Conservation (phyloP, 2,113 vertebrate species). For the Dolichotis patagonum region DNA sequence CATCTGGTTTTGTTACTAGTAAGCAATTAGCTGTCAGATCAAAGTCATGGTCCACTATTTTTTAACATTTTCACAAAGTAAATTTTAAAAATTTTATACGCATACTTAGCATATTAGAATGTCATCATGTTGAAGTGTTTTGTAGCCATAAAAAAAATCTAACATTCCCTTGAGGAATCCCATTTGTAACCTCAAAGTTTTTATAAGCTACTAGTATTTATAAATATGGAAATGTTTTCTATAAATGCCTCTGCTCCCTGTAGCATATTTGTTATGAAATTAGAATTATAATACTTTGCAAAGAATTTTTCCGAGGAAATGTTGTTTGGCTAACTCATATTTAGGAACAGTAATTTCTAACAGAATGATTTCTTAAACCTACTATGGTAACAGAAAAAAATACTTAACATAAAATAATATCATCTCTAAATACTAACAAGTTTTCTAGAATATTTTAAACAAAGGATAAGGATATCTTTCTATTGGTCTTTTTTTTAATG, state of each 20-base stretch:
- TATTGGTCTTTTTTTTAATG: slow-evolving; percentile 33
- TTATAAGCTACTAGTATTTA: slow-evolving; percentile 34
- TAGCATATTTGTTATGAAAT: slow-evolving; percentile 16
- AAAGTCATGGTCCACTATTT: slow-evolving; percentile 7
- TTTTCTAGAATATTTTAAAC: slow-evolving; percentile 66
- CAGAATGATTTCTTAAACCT: slow-evolving; percentile 49
- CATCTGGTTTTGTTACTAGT: slow-evolving; percentile 36
- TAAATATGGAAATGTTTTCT: slow-evolving; percentile 34
- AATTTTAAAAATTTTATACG: not conserved
- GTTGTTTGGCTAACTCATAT: not conserved
- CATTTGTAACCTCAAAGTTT: not conserved
- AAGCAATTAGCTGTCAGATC: slow-evolving; percentile 30
- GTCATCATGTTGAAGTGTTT: slow-evolving; percentile 38
- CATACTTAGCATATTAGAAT: slow-evolving; percentile 17
- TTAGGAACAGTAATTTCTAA: slow-evolving; percentile 46
- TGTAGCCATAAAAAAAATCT: slow-evolving; percentile 35
- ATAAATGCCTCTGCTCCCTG: not conserved
- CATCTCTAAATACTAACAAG: slow-evolving; percentile 54
- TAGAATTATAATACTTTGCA: slow-evolving; percentile 3
- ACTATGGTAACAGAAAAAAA: slow-evolving; percentile 53
- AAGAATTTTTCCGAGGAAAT: slow-evolving; percentile 29
- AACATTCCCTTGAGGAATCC: not conserved
- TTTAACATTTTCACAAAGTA: slow-evolving; percentile 56
- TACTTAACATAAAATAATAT: slow-evolving; percentile 43
- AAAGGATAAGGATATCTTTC: slow-evolving; percentile 61